Base-by-base conservation (phyloP, 1,140 invertebrate species). In the Sarcophaga peregrina region DNA sequence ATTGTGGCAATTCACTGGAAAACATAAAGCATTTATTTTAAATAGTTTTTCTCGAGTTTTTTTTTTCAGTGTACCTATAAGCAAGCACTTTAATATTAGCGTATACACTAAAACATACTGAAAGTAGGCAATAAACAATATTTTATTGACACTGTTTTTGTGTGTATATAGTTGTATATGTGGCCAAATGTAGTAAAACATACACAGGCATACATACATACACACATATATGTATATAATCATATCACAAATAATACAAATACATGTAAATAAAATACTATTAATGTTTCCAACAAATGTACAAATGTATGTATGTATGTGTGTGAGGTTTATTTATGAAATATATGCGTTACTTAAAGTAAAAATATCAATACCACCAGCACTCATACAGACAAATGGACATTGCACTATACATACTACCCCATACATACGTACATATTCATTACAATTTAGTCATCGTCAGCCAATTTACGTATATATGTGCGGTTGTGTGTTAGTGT, bases 61-160 rank as follows among this genome's bases (percentile, higher is more conserved):
- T 37, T 37, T 37, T 37, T 37, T 37, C 25, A 37, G 25, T 37
- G 25, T 37, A 37, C 25, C 25, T 37, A 37, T 4, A 37, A 37
- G 25, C 25, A 37, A 37, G 25, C 25, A 37, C 25, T 37, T 4
- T 37, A 37, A 37, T 37, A 37, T 37, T 37, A 2, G 25, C 62
- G 8, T 5, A 62, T 62, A n/a, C 62, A 68, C 62, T 68, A 20
- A 68, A 68, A 68, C 62, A 68, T 72, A 25, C 17, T 62, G 8
- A 17, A 25, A 78, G 75, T 78, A 45, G 75, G 75, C 47, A 78
- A 78, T 78, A 78, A 78, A 78, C 75, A 78, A 78, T 78, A 78
- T 78, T 78, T 78, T 78, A 52, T 78, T 78, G 75, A 78, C 75
- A 78, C 47, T 78, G 47, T 78, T 17, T 78, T 76, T 50, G 47